phyloP scores from a whole-genome alignment of 2,113 vertebrate genomes.

The Vombatus ursinus region DNA sequence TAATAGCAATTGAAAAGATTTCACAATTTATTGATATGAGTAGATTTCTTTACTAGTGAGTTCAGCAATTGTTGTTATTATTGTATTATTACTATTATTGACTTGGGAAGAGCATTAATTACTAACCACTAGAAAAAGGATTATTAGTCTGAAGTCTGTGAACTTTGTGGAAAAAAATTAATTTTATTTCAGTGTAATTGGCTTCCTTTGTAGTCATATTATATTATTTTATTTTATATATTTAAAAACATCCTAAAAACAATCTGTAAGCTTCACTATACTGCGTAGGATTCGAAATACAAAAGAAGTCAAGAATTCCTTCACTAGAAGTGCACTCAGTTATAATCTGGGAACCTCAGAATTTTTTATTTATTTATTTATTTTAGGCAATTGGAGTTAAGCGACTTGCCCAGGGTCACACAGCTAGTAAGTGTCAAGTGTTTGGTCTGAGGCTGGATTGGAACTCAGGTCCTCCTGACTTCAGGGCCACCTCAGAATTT shows the following conservation, averaged over 20 bases:
- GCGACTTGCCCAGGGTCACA: too few species aligned
- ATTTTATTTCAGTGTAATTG: too few species aligned
- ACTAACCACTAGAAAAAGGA: too few species aligned
- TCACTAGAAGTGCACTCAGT: background rate
- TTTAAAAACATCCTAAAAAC: background rate
- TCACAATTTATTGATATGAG: background rate
- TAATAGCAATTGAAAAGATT: too few species aligned
- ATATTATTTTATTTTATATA: background rate
- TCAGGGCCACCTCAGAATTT: background rate
- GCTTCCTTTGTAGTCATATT: too few species aligned
- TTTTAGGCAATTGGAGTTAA: too few species aligned
- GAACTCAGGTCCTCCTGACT: too few species aligned
- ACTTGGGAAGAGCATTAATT: background rate
- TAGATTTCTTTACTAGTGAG: background rate
- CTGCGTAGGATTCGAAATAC: background rate
- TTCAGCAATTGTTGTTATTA: slow-evolving; percentile 19
- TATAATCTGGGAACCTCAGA: background rate
- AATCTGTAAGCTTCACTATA: too few species aligned
- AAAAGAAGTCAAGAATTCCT: background rate
- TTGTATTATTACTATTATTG: background rate
- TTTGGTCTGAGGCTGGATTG: too few species aligned
- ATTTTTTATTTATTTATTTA: background rate
- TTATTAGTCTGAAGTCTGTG: too few species aligned
- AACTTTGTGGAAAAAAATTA: too few species aligned
- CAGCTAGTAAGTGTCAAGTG: too few species aligned